Evolutionary conservation across 1,140 invertebrate species (phyloP).

Genomic region (Helicoverpa zea): DNA sequence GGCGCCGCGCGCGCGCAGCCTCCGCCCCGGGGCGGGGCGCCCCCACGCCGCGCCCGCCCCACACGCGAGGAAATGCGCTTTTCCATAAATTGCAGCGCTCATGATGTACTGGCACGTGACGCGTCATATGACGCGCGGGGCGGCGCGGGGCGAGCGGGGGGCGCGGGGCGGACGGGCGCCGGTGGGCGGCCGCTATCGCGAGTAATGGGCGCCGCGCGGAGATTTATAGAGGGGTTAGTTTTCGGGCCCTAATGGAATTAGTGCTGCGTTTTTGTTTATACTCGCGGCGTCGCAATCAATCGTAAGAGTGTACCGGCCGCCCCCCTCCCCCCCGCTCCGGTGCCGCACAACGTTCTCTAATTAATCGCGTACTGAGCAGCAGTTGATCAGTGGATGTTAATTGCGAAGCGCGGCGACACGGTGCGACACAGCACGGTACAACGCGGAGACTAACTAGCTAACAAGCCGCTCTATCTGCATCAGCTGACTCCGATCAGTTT

Average conservation of each 20-base stretch:
- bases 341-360: slow-evolving; percentile 42
- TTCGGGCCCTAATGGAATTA: slow-evolving; percentile 66
- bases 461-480: background rate
- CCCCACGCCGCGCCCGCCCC: slow-evolving; percentile 11
- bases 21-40: slow-evolving; percentile 44
- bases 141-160: slow-evolving; percentile 51
- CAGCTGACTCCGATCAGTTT: background rate
- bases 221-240: slow-evolving; percentile 64
- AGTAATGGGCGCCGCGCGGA: slow-evolving; percentile 57
- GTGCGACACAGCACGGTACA: too few relatives aligned
- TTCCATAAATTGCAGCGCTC: slow-evolving; percentile 52
- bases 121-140: slow-evolving; percentile 8
- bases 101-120: slow-evolving; percentile 34
- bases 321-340: slow-evolving; percentile 21
- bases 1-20: slow-evolving; percentile 50
- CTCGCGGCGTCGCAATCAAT: slow-evolving; percentile 54
- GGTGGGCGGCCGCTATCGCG: slow-evolving; percentile 57
- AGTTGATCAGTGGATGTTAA: slow-evolving; percentile 3
- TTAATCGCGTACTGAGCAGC: slow-evolving; percentile 42
- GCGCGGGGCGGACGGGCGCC: slow-evolving; percentile 52
- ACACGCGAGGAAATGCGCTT: slow-evolving; percentile 52
- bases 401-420: background rate
- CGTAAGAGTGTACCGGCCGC: slow-evolving; percentile 21
- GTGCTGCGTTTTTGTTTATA: slow-evolving; percentile 63
- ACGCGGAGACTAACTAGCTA: background rate